phyloP scores from a whole-genome alignment of 2,888 invertebrate species.

The Dryomyza anilis region DNA sequence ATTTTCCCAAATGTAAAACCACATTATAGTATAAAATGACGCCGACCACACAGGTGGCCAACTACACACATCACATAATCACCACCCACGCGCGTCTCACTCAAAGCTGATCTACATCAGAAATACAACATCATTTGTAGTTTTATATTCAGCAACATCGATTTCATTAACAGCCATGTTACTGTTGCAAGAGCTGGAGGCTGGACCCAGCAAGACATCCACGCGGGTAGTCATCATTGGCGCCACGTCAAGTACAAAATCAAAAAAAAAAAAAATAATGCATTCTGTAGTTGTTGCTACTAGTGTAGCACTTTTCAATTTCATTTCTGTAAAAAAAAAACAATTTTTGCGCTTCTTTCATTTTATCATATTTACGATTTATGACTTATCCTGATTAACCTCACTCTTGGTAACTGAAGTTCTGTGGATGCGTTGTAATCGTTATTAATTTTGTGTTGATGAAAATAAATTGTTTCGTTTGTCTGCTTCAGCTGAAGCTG shows the following conservation, averaged over 20 bases:
- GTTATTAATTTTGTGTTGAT: slow-evolving; percentile 18
- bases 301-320: not conserved
- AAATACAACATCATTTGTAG: not conserved
- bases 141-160: not conserved
- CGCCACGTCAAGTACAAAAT: not conserved
- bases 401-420: not conserved
- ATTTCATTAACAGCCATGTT: not conserved
- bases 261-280: too few relatives aligned
- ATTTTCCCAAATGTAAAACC: too few relatives aligned
- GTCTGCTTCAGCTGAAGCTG: not conserved
- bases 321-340: too few relatives aligned
- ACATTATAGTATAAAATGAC: too few relatives aligned
- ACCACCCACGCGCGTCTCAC: too few relatives aligned
- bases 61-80: too few relatives aligned
- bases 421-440: slow-evolving; percentile 8
- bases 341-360: too few relatives aligned
- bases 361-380: too few relatives aligned
- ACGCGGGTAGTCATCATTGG: not conserved
- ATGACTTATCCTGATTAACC: slow-evolving; percentile 7
- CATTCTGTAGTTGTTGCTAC: not conserved
- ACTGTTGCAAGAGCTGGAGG: not conserved
- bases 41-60: not conserved
- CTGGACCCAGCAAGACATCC: slow-evolving; percentile 6
- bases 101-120: too few relatives aligned
- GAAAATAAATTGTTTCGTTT: slow-evolving; percentile 12